Percentiles rank a stretch among this genome's conserved stretches.
Conservation (phyloP, 2,113 vertebrate genomes). For the Hippocampus mohnikei region DNA sequence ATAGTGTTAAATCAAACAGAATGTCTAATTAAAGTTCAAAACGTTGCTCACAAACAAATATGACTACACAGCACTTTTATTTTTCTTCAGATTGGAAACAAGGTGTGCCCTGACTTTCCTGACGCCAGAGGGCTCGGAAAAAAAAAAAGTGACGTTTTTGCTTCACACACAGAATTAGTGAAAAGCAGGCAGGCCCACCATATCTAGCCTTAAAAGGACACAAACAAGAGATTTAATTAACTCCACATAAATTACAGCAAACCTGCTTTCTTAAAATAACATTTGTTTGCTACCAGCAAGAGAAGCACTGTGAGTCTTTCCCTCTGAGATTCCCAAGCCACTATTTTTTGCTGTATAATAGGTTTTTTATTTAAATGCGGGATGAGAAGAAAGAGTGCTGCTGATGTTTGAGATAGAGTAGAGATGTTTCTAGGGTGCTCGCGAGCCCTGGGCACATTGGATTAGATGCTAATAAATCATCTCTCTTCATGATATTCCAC, state of each 20-base stretch:
- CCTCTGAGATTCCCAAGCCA: slow-evolving; percentile 69
- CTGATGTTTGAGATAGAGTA: slow-evolving; percentile 70
- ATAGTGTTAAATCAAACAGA: slow-evolving; percentile 54
- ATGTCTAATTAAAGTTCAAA: slow-evolving; percentile 55
- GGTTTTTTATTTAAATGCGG: slow-evolving; percentile 80
- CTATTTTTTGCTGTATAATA: slow-evolving; percentile 78
- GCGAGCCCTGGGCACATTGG: slow-evolving; percentile 65
- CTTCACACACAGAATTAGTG: slow-evolving; percentile 71
- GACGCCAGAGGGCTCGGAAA: slow-evolving; percentile 54
- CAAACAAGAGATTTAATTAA: slow-evolving; percentile 80
- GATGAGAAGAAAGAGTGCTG: slow-evolving; percentile 75
- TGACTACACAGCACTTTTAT: slow-evolving; percentile 65
- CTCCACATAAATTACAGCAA: slow-evolving; percentile 77
- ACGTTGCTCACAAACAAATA: slow-evolving; percentile 60
- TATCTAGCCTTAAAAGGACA: slow-evolving; percentile 70
- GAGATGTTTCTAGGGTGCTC: slow-evolving; percentile 68
- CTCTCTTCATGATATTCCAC: slow-evolving; percentile 67
- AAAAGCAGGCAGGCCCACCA: slow-evolving; percentile 54
- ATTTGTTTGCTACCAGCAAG: slow-evolving; percentile 79
- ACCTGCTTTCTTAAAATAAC: slow-evolving; percentile 78
- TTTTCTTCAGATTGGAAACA: slow-evolving; percentile 57
- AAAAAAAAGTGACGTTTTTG: slow-evolving; percentile 68
- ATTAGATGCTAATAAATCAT: slow-evolving; percentile 69
- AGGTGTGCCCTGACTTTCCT: slow-evolving; percentile 61
- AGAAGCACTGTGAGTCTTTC: slow-evolving; percentile 65